phyloP scores from a whole-genome alignment of 2,113 vertebrate species.

The Hippocampus comes region DNA sequence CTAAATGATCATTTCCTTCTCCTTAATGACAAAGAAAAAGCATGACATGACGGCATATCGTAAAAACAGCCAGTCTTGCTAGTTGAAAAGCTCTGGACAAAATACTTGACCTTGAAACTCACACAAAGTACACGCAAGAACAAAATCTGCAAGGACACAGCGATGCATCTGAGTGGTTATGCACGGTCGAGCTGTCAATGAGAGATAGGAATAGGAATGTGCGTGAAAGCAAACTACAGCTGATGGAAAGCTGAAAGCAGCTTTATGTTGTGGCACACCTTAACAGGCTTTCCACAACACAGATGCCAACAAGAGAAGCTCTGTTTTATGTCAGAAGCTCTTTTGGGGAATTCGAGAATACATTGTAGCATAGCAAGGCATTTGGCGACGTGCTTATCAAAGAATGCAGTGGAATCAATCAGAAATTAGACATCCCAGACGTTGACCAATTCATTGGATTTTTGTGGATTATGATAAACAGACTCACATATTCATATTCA shows the following conservation, averaged over 20 bases:
- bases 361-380: slow-evolving; percentile 6
- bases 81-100: too few relatives aligned
- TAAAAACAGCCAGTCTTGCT: not conserved
- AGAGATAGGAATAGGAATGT: slow-evolving; percentile 6
- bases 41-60: not conserved
- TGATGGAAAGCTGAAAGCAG: slow-evolving; percentile 3
- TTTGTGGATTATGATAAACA: not conserved
- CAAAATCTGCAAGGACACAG: not conserved
- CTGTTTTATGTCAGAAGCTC: slow-evolving; percentile 7
- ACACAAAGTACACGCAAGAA: not conserved
- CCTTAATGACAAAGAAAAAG: not conserved
- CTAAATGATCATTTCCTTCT: too few relatives aligned
- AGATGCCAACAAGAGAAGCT: slow-evolving; percentile 13
- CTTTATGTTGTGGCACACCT: slow-evolving; percentile 33
- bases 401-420: not conserved
- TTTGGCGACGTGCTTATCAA: slow-evolving; percentile 2
- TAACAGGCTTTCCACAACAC: slow-evolving; percentile 35
- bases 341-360: not conserved
- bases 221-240: not conserved
- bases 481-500: not conserved
- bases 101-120: not conserved
- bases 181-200: slow-evolving; percentile 11
- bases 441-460: not conserved
- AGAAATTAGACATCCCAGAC: not conserved
- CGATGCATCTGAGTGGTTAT: slow-evolving; percentile 21